These are phyloP conservation scores for Okapia johnstoni DNA, from an alignment of 2,113 vertebrate species.

Conservation along the genomic window DNA sequence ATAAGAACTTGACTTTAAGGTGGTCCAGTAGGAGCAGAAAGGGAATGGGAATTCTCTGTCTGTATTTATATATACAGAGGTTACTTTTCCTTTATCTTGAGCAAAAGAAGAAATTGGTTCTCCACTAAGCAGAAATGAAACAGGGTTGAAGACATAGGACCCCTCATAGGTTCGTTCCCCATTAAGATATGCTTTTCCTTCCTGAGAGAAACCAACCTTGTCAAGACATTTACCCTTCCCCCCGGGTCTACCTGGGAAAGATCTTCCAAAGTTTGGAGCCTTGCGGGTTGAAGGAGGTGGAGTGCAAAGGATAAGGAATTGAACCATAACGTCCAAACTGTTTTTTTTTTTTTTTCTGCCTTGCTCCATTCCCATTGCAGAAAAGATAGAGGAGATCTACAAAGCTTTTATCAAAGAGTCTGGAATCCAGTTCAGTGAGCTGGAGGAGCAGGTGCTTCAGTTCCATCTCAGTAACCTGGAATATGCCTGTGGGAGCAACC, in stretches of 20 bases:
- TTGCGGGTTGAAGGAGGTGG: not conserved
- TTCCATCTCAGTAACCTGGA: constrained; percentile 98
- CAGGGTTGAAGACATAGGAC: not conserved
- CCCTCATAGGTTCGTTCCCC: not conserved
- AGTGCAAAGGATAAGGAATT: not conserved
- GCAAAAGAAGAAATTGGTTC: not conserved
- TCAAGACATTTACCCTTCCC: not conserved
- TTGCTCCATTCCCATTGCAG: constrained; percentile 73
- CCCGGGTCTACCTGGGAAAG: not conserved
- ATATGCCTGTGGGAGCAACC: constrained; percentile 93
- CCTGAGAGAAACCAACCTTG: not conserved
- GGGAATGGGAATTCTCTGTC: not conserved
- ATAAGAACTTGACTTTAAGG: not conserved
- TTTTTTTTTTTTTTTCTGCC: not conserved
- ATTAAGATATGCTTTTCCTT: not conserved
- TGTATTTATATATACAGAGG: not conserved
- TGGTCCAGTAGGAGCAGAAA: not conserved
- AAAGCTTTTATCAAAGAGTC: constrained; percentile 95
- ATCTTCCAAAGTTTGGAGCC: not conserved
- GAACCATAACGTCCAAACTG: not conserved
- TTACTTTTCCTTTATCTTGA: not conserved
- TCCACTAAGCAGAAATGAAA: not conserved
- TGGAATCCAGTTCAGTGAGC: constrained; percentile 93
- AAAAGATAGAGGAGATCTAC: constrained; percentile 96
- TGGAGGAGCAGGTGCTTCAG: constrained; percentile 96